These are phyloP conservation scores for Drosophila funebris DNA, from an alignment of 1,140 invertebrate genomes.

Conservation along the genomic window DNA sequence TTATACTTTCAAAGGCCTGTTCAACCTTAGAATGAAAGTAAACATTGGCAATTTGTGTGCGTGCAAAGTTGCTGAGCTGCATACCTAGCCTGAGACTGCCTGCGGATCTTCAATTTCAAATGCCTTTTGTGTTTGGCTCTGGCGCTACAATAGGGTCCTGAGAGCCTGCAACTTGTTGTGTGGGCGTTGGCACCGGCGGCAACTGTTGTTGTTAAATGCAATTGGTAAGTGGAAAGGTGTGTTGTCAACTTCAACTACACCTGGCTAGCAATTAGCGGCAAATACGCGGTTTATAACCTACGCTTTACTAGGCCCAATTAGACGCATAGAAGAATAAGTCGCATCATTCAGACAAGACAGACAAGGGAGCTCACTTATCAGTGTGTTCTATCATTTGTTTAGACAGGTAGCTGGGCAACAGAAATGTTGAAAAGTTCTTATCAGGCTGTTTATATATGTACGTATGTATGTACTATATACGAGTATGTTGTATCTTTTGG, in stretches of 20 bases:
- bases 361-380: background rate
- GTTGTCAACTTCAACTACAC: slow-evolving; percentile 12
- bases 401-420: slow-evolving; percentile 44
- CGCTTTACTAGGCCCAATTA: slow-evolving; percentile 40
- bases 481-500: slow-evolving; percentile 6
- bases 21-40: no score
- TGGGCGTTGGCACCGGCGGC: slow-evolving; percentile 43
- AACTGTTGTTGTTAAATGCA: slow-evolving; percentile 15
- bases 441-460: slow-evolving; percentile 7
- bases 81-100: slow-evolving; percentile 8
- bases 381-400: slow-evolving; percentile 26
- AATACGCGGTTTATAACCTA: slow-evolving; percentile 34
- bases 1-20: no score
- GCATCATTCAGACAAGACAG: background rate
- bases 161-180: slow-evolving; percentile 42
- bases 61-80: slow-evolving; percentile 4
- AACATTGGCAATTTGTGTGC: background rate
- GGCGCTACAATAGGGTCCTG: slow-evolving; percentile 32
- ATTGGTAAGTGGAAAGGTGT: slow-evolving; percentile 20
- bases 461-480: no score
- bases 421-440: slow-evolving; percentile 34
- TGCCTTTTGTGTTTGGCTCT: slow-evolving; percentile 14
- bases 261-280: slow-evolving; percentile 40
- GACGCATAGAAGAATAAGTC: background rate
- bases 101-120: slow-evolving; percentile 6